Evolutionary conservation across 1,140 invertebrate genomes (phyloP), one percentile per base, ranked within the genome.

Genomic region (Teleopsis dalmanni): DNA sequence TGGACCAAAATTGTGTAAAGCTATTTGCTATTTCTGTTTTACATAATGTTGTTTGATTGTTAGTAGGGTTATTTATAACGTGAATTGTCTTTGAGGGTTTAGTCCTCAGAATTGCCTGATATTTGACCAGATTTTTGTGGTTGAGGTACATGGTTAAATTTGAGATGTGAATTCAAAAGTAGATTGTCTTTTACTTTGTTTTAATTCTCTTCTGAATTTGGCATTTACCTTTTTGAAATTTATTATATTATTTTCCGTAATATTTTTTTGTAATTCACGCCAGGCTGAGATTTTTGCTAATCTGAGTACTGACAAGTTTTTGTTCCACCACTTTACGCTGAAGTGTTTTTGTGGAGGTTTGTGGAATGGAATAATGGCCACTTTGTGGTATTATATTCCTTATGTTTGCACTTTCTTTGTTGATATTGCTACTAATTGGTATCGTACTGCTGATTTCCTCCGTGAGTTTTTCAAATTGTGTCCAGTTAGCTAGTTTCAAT

Each of bases 121-220:
- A 23, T 51, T 50, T 16, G 42, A 53, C 51, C 44, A 53, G 36
- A 53, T 41, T 53, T 53, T 47, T 8, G 7, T 23, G 10, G 25
- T 38, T 4, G 40, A 14, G 8, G 51, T 27, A 6, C 18, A 40
- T 13, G 51, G 48, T n/a, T 26, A 48, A 25, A 53, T 49, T 29
- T 50, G 27, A 3, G 48, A 33, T 26, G 51, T 51, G 10, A 53
- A 50, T 10, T 35, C 29, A 34, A 44, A 16, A 16, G 51, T 9
- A 22, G 48, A 53, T n/a, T 10, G 29, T 50, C 31, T 23, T 41
- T 53, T 56, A 14, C 21, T 26, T 31, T 21, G 33, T 44, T 46
- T 53, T 19, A 48, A 35, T 50, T 55, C 26, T n/a, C 16, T 35
- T 41, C 49, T 49, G 34, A 47, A 41, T 47, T 21, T 13, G 5